phyloP scores from a whole-genome alignment of 2,797 vertebrate species.

The Rhinophrynus dorsalis region DNA sequence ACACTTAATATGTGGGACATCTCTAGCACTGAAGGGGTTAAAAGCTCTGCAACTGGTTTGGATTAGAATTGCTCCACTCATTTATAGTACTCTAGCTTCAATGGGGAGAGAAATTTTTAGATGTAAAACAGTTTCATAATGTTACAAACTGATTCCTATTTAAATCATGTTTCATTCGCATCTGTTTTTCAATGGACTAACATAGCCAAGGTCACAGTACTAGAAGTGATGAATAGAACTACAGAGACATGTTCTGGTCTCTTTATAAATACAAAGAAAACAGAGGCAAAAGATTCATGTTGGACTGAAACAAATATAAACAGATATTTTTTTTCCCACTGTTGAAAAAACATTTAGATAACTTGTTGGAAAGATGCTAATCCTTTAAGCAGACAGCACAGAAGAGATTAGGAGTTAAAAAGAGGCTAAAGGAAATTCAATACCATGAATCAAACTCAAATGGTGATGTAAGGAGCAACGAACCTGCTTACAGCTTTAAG shows the following conservation, averaged over 20 bases:
- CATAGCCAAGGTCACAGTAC: not conserved
- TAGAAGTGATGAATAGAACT: not conserved
- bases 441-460: slow-evolving; percentile 4
- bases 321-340: slow-evolving; percentile 45
- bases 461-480: not conserved
- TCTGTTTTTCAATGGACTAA: no score
- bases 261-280: slow-evolving; percentile 27
- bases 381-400: slow-evolving; percentile 20
- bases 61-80: no score
- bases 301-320: slow-evolving; percentile 55
- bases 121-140: no score
- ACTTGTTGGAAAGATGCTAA: not conserved
- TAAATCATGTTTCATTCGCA: no score
- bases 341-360: slow-evolving; percentile 27
- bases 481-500: slow-evolving; percentile 6
- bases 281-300: not conserved
- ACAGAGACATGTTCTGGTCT: not conserved
- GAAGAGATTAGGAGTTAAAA: not conserved
- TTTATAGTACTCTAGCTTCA: no score
- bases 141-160: no score
- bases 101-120: no score
- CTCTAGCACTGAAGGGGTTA: no score
- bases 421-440: slow-evolving; percentile 8
- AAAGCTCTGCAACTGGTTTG: no score
- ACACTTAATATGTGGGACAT: no score